phyloP scores from a whole-genome alignment of 2,888 invertebrate genomes.

The Ganaspis brasiliensis region DNA sequence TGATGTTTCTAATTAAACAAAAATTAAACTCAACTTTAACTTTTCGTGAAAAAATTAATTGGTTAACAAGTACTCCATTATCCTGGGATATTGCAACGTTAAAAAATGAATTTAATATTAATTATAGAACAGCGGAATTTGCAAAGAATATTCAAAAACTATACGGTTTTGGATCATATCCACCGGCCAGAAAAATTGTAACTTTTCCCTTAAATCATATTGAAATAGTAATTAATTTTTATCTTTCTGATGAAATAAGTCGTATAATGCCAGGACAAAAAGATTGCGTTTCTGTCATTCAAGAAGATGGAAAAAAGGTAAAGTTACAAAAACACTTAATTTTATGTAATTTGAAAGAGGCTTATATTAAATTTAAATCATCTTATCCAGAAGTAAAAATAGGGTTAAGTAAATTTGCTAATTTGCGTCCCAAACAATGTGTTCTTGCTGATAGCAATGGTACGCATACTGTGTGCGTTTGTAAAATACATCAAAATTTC shows the following conservation, averaged over 20 bases:
- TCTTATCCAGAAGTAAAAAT: too few relatives aligned
- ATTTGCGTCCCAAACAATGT: too few relatives aligned
- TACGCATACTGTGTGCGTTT: too few relatives aligned
- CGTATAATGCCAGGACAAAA: neutral
- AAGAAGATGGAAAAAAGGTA: neutral
- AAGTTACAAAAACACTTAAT: neutral
- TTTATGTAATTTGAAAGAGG: neutral
- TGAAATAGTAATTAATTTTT: neutral
- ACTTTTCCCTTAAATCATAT: neutral
- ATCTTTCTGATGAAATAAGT: conserved; percentile 2
- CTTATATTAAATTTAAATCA: neutral
- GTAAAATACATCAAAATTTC: too few relatives aligned
- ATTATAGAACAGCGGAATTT: neutral
- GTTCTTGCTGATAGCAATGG: too few relatives aligned
- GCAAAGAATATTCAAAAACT: neutral
- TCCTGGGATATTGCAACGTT: too few relatives aligned
- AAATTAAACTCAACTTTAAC: too few relatives aligned
- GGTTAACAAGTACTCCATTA: too few relatives aligned
- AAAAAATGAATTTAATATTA: neutral
- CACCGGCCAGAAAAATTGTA: neutral
- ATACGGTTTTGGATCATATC: conserved; percentile 4
- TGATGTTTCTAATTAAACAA: too few relatives aligned
- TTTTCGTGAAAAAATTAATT: too few relatives aligned
- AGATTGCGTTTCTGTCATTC: neutral
- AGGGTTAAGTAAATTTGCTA: too few relatives aligned